Percentiles rank a stretch among this genome's conserved stretches.
Conservation (phyloP, 2,888 invertebrate species). For the Drosophila tripunctata region DNA sequence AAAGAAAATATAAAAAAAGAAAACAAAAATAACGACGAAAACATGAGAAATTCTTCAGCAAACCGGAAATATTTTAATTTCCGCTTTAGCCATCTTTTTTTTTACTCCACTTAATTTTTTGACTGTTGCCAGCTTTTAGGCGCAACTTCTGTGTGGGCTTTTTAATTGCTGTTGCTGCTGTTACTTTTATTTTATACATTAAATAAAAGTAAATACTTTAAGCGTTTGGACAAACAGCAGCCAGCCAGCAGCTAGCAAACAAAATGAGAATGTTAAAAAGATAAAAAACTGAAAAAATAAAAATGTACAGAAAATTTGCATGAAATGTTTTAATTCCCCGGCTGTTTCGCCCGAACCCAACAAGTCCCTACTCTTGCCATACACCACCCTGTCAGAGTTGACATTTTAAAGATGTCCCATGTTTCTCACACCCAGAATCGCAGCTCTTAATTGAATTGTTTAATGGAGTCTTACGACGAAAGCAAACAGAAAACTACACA, state of each 20-base stretch:
- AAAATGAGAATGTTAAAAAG: conserved; percentile 24
- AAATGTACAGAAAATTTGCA: conserved; percentile 53
- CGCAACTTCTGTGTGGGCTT: conserved; percentile 30
- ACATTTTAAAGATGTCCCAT: conserved; percentile 68
- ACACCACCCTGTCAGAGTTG: conserved; percentile 36
- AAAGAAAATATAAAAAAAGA: neutral
- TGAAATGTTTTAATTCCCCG: conserved; percentile 72
- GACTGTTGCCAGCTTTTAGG: conserved; percentile 56
- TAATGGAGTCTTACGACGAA: conserved; percentile 72
- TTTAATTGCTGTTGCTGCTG: conserved; percentile 57
- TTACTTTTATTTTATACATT: conserved; percentile 33
- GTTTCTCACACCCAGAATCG: conserved; percentile 17
- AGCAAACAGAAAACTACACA: conserved; percentile 15
- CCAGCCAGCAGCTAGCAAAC: conserved; percentile 33
- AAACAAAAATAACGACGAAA: neutral
- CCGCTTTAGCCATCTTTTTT: conserved; percentile 55
- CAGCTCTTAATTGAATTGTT: conserved; percentile 75
- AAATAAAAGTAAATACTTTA: conserved; percentile 76
- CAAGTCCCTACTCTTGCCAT: neutral
- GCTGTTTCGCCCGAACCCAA: neutral
- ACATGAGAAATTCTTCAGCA: conserved; percentile 38
- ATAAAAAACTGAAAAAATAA: conserved; percentile 1
- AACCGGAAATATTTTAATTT: conserved; percentile 81
- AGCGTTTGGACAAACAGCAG: conserved; percentile 58
- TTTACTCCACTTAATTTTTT: conserved; percentile 9